Conservation (phyloP, 2,113 vertebrate species). For the Rhinoptilus africanus region DNA sequence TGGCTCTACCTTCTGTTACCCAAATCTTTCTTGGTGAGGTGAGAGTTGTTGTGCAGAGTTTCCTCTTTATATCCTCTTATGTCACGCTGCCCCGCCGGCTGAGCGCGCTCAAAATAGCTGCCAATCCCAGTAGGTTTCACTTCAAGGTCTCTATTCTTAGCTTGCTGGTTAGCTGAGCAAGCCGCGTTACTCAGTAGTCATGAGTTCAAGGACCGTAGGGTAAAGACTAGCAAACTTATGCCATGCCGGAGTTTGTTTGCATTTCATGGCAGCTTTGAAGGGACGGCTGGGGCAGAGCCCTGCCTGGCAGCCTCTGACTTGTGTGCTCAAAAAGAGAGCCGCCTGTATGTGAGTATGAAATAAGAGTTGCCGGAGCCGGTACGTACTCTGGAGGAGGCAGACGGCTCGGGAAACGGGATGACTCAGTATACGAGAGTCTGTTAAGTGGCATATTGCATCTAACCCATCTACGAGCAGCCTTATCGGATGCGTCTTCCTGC, state of each 20-base stretch:
- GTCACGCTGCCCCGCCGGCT: constrained; percentile 44
- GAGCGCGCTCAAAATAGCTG: constrained; percentile 45
- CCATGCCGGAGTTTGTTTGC: not conserved
- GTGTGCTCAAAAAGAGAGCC: accelerated
- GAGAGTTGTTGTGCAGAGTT: constrained; percentile 55
- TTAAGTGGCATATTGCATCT: accelerated
- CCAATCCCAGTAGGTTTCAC: constrained; percentile 64
- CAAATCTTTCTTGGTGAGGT: not conserved
- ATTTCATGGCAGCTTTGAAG: not conserved
- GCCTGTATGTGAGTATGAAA: accelerated
- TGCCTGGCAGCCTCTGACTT: accelerated
- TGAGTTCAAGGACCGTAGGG: constrained; percentile 27
- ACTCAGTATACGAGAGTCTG: not conserved
- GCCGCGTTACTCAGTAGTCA: constrained; percentile 19
- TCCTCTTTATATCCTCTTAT: constrained; percentile 65
- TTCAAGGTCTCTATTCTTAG: constrained; percentile 69
- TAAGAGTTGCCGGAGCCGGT: not conserved
- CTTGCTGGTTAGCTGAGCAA: constrained; percentile 19
- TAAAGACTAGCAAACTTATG: not conserved
- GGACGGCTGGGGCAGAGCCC: not conserved
- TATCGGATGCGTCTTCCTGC: not conserved
- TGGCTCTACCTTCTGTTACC: not conserved
- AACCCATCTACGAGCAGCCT: not conserved
- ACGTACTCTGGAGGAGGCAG: not conserved
- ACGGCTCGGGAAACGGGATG: not conserved